Evolutionary conservation across 2,797 vertebrate genomes (phyloP), one percentile per base, ranked within the genome.

Genomic region (Corythornis leucogaster): DNA sequence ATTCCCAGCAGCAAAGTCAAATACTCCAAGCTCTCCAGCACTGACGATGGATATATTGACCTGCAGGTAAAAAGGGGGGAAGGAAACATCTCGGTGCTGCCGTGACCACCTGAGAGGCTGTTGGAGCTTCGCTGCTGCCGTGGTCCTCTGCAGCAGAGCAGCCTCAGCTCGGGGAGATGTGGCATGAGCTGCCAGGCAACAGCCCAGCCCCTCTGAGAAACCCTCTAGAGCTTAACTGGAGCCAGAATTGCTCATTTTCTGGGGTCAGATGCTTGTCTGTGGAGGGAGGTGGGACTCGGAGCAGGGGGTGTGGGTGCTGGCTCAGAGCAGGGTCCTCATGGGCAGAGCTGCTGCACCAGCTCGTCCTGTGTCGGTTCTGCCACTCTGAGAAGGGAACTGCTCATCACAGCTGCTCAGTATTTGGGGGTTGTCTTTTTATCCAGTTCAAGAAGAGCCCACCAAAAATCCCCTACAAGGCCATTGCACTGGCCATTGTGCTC

Each of bases 401-500:
- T 3, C 4, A 4, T 17, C 15, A 24, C 25, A n/a, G n/a, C 75
- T 31, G 2, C 7, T 48, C 35, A 25, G 4, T 8, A 0, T 30
- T 48, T 67, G 64, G 8, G 5, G 51, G 28, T 53, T 53, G 51
- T 53, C 26, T 53, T 53, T 26, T 59, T 73, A 66, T 81, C 2
- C 97, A 99, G 99, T 99, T 99, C 96, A 99, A 99, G 98, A 99
- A 98, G 96, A 99, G 98, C 74, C 98, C 98, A 2, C 99, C 99
- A 22, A 99, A 98, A 97, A 97, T 99, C 77, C 99, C 99, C 1
- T 99, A 99, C 96, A 99, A 99, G 97, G 99, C 99, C 2, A 99
- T 99, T 5, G 98, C 98, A 0, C 97, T 99, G 92, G 99, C 99
- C 6, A 82, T 98, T 1, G 98, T 99, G 94, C 98, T 99, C 79